Conservation (phyloP, 2,113 vertebrate species). For the Seriola rivoliana region DNA sequence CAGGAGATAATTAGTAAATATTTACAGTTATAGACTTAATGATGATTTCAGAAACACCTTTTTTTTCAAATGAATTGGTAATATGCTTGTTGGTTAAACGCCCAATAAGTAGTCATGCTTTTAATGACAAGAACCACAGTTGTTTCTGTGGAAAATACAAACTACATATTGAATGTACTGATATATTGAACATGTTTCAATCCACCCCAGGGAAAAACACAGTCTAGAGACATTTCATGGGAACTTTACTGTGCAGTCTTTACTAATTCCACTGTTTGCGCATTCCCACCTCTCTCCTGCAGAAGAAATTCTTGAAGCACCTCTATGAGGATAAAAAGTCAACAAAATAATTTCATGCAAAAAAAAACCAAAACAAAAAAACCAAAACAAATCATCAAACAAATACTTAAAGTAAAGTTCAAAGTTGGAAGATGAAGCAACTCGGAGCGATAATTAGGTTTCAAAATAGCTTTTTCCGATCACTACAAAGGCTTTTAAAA, state of each 20-base stretch:
- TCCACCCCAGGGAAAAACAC: neutral
- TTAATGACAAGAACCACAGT: neutral
- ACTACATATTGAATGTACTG: neutral
- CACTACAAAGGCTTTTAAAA: conserved; percentile 42
- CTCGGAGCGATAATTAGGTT: conserved; percentile 5
- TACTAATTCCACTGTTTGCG: neutral
- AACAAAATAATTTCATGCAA: neutral
- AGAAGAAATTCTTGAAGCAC: neutral
- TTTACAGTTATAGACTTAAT: neutral
- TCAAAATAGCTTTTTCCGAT: conserved; percentile 27
- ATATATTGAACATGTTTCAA: neutral
- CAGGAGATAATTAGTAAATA: neutral
- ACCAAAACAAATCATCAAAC: conserved; percentile 27
- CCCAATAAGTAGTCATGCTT: too few relatives aligned
- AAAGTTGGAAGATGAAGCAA: conserved; percentile 12
- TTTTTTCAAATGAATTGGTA: too few relatives aligned
- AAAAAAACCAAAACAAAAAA: neutral
- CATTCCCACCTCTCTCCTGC: neutral
- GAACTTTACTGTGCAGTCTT: neutral
- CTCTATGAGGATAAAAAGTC: neutral
- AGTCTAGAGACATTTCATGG: neutral
- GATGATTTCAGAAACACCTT: too few relatives aligned
- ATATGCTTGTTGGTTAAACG: too few relatives aligned
- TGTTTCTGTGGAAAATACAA: neutral
- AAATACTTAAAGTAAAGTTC: conserved; percentile 6